Conservation (phyloP, 2,113 vertebrate genomes). For the Anoura caudifer region DNA sequence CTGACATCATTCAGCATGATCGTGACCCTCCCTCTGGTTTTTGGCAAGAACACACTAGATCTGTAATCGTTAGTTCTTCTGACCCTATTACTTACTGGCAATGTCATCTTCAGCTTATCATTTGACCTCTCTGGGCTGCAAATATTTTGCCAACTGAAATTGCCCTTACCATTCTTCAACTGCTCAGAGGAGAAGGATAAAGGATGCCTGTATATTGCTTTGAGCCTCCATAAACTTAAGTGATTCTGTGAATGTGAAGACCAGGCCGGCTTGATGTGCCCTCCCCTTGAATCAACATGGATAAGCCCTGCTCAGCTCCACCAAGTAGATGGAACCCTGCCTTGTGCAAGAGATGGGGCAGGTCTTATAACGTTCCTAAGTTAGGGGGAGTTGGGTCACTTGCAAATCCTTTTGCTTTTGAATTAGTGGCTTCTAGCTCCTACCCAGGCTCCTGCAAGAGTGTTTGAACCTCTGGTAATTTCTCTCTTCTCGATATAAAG, state of each 20-base stretch:
- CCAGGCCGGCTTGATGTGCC: not conserved
- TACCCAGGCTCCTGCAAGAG: not conserved
- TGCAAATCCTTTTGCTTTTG: not conserved
- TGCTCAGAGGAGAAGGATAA: not conserved
- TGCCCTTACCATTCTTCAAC: conserved; percentile 24
- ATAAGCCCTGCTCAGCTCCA: not conserved
- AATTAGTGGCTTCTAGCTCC: not conserved
- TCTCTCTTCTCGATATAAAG: conserved; percentile 1
- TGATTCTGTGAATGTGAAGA: not conserved
- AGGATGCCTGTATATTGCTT: not conserved
- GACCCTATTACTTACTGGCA: not conserved
- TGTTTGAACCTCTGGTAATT: not conserved
- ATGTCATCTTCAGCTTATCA: not conserved
- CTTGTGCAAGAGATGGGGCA: not conserved
- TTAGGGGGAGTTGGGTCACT: not conserved
- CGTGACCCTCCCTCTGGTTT: not conserved
- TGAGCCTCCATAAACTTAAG: not conserved
- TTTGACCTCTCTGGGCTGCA: not conserved
- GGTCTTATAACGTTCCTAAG: not conserved
- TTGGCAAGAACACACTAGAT: not conserved
- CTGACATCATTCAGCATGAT: not conserved
- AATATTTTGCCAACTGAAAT: conserved; percentile 2
- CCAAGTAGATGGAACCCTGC: not conserved
- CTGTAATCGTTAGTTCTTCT: not conserved
- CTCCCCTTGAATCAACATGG: not conserved